phyloP scores from a whole-genome alignment of 35 echinoderm and acorn worm genomes.

The Strongylocentrotus purpuratus region DNA sequence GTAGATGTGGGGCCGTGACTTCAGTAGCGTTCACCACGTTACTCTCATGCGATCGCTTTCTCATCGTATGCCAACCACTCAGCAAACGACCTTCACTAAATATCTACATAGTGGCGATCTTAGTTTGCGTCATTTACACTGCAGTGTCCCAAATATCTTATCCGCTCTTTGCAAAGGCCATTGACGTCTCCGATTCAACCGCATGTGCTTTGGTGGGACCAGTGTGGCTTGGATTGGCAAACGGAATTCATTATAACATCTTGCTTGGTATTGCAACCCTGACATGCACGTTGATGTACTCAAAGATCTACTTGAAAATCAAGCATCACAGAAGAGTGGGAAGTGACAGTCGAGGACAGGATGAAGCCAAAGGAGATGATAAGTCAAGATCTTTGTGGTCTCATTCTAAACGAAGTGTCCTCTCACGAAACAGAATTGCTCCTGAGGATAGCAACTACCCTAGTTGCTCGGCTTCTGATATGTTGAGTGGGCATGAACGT shows the following conservation, averaged over 20 bases:
- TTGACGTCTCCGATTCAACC: not conserved
- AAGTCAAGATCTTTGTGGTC: not conserved
- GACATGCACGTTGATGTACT: not conserved
- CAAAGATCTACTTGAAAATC: conserved; percentile 18
- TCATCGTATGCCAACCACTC: not conserved
- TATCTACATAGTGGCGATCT: not conserved
- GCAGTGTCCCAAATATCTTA: not conserved
- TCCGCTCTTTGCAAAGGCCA: not conserved
- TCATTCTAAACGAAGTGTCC: not conserved
- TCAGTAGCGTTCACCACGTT: not conserved
- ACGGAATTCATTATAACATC: not conserved
- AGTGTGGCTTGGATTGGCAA: not conserved
- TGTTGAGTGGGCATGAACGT: not conserved
- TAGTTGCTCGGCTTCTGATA: not conserved
- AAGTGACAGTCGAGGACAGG: not conserved
- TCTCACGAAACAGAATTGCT: not conserved
- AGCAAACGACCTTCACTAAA: not conserved
- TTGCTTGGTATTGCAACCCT: not conserved
- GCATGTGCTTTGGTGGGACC: not conserved
- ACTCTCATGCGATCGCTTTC: not conserved
- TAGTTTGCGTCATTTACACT: not conserved
- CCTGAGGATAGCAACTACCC: not conserved
- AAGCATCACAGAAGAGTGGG: not conserved
- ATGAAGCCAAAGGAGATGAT: not conserved
- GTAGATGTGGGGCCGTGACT: not conserved